Conservation (phyloP, 2,888 invertebrate species). For the Helobdella robusta region DNA sequence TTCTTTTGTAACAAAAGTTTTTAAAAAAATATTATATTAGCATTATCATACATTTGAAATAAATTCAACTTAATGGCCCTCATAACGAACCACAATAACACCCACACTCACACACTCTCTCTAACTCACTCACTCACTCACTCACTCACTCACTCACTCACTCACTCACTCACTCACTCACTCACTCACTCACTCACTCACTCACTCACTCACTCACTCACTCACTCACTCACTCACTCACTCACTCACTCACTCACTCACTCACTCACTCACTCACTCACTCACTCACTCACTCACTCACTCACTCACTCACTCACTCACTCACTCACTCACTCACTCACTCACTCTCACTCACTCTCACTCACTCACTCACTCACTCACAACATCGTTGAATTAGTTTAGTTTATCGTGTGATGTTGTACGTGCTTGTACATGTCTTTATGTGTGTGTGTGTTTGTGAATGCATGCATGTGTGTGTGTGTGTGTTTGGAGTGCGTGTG, state of each 20-base stretch:
- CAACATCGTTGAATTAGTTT: too few relatives aligned
- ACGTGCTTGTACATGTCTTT: too few relatives aligned
- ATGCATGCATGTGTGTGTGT: too few relatives aligned
- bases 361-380: conserved; percentile 23
- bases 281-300: conserved; percentile 27
- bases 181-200: not conserved
- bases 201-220: conserved; percentile 29
- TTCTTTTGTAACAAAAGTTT: too few relatives aligned
- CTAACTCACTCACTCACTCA: conserved; percentile 10
- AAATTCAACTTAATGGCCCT: too few relatives aligned
- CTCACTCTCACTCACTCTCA: conserved; percentile 26
- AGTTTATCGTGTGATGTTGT: too few relatives aligned
- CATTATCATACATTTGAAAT: too few relatives aligned
- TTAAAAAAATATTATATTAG: too few relatives aligned
- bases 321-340: conserved; percentile 27
- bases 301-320: conserved; percentile 27
- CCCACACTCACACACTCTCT: conserved; percentile 1
- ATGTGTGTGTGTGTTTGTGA: too few relatives aligned
- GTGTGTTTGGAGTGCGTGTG: too few relatives aligned
- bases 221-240: conserved; percentile 27
- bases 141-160: conserved; percentile 15
- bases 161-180: conserved; percentile 17
- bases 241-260: conserved; percentile 24
- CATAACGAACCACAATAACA: not conserved
- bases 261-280: conserved; percentile 25